These are phyloP conservation scores for Brotula barbata DNA, from an alignment of 2,797 vertebrate genomes.

Conservation along the genomic window DNA sequence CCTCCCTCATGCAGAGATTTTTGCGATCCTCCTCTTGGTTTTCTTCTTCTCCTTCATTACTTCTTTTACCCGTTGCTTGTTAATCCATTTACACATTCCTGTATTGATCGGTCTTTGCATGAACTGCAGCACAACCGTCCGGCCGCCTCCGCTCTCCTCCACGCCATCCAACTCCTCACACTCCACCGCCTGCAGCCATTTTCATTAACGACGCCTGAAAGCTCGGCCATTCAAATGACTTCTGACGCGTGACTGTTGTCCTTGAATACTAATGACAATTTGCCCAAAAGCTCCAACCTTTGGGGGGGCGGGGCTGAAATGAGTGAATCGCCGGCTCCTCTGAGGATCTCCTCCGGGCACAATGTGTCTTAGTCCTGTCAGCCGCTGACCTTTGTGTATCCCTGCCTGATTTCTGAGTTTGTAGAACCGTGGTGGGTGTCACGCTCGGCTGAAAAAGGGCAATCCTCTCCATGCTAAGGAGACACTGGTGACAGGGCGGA, in stretches of 20 bases:
- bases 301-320: conserved; percentile 59
- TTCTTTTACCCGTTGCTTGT: too few species aligned
- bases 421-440: conserved; percentile 57
- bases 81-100: too few species aligned
- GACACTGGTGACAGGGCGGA: conserved; percentile 48
- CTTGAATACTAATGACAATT: conserved; percentile 68
- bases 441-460: conserved; percentile 60
- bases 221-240: conserved; percentile 55
- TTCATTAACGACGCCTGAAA: conserved; percentile 59
- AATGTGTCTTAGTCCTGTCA: conserved; percentile 75
- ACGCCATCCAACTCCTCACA: conserved; percentile 35
- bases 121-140: conserved; percentile 33
- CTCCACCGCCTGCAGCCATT: conserved; percentile 38
- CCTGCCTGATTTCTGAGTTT: conserved; percentile 69
- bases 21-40: too few species aligned
- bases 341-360: conserved; percentile 63
- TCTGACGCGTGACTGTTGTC: conserved; percentile 57
- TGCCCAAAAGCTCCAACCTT: conserved; percentile 27
- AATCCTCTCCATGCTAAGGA: conserved; percentile 62
- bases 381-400: conserved; percentile 73
- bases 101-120: neutral
- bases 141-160: conserved; percentile 28
- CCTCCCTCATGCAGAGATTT: too few species aligned
- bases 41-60: too few species aligned
- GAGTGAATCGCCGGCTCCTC: conserved; percentile 65